Conservation (phyloP, 2,888 invertebrate genomes). For the Rhabditoides inermis region DNA sequence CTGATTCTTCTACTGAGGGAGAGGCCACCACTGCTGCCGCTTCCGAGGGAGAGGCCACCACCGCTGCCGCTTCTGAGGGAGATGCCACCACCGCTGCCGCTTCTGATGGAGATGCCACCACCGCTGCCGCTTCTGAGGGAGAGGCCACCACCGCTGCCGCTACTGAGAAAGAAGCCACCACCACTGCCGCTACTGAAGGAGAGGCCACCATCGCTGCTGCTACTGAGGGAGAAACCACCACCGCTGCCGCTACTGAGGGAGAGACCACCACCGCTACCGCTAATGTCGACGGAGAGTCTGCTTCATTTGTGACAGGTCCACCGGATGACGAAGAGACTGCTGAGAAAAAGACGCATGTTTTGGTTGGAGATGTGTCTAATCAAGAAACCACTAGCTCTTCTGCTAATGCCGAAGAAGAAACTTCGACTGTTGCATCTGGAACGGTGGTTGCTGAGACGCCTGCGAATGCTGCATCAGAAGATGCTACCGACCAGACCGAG, state of each 20-base stretch:
- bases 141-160: neutral
- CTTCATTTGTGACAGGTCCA: too few species aligned
- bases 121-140: neutral
- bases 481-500: neutral
- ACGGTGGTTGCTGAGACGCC: neutral
- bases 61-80: conserved; percentile 4
- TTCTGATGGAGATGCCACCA: neutral
- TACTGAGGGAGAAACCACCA: conserved; percentile 1
- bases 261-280: neutral
- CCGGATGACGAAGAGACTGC: neutral
- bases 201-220: neutral
- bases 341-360: too few species aligned
- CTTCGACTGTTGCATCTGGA: neutral
- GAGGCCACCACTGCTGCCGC: neutral
- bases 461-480: neutral
- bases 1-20: conserved; percentile 1
- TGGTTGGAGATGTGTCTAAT: too few species aligned
- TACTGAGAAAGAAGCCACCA: neutral
- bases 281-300: too few species aligned
- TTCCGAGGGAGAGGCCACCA: conserved; percentile 1
- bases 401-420: too few species aligned
- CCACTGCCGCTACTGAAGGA: neutral
- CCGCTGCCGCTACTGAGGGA: conserved; percentile 4
- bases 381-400: neutral
- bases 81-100: neutral